Percentiles rank a stretch among this genome's conserved stretches.
Conservation (phyloP, 2,113 vertebrate species). For the Toxotes chatareus region DNA sequence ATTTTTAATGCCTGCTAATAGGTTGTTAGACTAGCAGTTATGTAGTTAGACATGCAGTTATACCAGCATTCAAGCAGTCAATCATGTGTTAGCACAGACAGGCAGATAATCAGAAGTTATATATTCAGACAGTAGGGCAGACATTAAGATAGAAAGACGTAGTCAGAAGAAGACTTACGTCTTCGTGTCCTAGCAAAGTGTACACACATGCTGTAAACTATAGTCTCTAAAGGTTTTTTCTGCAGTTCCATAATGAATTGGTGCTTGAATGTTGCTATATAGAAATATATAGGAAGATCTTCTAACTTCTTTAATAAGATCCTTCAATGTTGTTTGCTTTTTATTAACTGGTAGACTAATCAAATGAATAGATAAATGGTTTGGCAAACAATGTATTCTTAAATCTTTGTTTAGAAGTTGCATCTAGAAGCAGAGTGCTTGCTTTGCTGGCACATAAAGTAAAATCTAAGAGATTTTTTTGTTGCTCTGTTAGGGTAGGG, state of each 20-base stretch:
- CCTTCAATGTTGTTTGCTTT: not conserved
- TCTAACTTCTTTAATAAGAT: not conserved
- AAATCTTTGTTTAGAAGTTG: too few species aligned
- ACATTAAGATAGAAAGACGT: not conserved
- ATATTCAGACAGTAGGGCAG: not conserved
- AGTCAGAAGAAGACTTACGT: not conserved
- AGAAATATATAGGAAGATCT: too few species aligned
- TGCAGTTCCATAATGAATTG: too few species aligned
- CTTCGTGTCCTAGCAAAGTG: not conserved
- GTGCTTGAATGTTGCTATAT: too few species aligned
- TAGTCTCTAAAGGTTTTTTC: too few species aligned
- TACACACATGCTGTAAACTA: too few species aligned
- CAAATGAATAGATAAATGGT: not conserved
- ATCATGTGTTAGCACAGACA: slow-evolving; percentile 7
- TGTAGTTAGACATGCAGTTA: not conserved
- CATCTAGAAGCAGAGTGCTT: not conserved
- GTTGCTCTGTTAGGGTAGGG: not conserved
- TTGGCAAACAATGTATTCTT: not conserved
- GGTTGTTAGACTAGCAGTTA: not conserved
- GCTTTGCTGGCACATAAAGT: not conserved
- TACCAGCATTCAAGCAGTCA: not conserved
- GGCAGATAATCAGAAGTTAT: slow-evolving; percentile 22
- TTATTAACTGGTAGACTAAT: not conserved
- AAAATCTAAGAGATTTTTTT: not conserved
- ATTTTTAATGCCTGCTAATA: slow-evolving; percentile 4